Percentiles rank a stretch among this genome's conserved stretches.
phyloP scores from a whole-genome alignment of 2,888 invertebrate species.

The Dorcus hopei region DNA sequence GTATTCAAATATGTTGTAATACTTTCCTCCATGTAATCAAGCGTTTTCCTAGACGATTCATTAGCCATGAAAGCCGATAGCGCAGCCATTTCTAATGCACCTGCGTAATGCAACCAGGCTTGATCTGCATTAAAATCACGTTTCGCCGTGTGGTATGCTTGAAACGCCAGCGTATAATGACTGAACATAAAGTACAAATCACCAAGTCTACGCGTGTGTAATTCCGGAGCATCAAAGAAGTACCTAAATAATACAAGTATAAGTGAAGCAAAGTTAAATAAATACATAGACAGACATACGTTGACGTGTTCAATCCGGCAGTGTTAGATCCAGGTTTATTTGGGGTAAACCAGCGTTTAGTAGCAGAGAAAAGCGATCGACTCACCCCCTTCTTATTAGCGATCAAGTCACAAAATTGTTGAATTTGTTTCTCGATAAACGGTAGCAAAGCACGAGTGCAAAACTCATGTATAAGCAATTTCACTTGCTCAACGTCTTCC shows the following conservation, averaged over 20 bases:
- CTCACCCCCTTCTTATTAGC: constrained; percentile 90
- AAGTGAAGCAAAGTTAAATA: background rate
- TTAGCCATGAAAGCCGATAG: constrained; percentile 87
- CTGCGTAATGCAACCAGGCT: constrained; percentile 96
- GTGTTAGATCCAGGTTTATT: constrained; percentile 61
- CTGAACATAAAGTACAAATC: constrained; percentile 97
- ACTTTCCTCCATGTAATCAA: constrained; percentile 92
- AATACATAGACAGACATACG: constrained; percentile 8
- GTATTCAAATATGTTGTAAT: constrained; percentile 86
- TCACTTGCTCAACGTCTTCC: constrained; percentile 81
- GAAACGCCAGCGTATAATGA: constrained; percentile 87
- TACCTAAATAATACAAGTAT: constrained; percentile 57
- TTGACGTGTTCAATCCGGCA: constrained; percentile 55
- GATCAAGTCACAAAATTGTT: constrained; percentile 72
- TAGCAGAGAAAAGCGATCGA: constrained; percentile 88
- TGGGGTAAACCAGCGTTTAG: constrained; percentile 93
- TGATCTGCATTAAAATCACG: constrained; percentile 95
- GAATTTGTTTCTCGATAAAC: constrained; percentile 86
- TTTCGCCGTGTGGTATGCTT: constrained; percentile 94
- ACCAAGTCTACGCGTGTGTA: constrained; percentile 88
- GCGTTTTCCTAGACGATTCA: constrained; percentile 72
- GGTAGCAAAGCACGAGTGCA: constrained; percentile 82
- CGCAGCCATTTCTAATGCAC: constrained; percentile 95
- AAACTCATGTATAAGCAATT: constrained; percentile 84
- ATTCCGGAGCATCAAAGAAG: constrained; percentile 79